Evolutionary conservation across 2,888 invertebrate species (phyloP).

Genomic region (Acleris cristana): DNA sequence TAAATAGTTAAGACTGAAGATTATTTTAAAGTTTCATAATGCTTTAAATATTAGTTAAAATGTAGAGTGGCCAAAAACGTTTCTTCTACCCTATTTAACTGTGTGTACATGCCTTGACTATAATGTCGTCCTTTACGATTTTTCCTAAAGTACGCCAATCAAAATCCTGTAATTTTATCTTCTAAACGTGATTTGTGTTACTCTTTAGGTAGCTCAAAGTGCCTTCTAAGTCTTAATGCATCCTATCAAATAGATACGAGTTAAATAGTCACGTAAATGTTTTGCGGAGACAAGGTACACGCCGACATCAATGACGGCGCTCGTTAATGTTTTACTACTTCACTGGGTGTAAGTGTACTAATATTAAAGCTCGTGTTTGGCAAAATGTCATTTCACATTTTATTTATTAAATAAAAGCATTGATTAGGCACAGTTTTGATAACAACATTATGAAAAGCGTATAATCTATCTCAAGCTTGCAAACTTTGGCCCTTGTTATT

Average conservation of each 20-base stretch:
- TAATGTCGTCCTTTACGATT: no score
- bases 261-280: constrained; percentile 2
- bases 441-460: no score
- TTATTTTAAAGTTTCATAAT: no score
- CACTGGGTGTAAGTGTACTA: not conserved
- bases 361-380: not conserved
- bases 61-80: no score
- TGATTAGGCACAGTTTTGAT: no score
- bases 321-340: not conserved
- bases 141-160: not conserved
- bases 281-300: not conserved
- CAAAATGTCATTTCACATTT: not conserved
- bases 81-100: no score
- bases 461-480: no score
- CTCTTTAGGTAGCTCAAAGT: constrained; percentile 12
- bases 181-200: constrained; percentile 12
- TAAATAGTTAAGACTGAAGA: no score
- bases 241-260: constrained; percentile 10
- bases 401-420: not conserved
- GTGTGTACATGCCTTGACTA: no score
- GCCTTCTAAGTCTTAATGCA: constrained; percentile 28
- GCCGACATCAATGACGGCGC: not conserved
- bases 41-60: no score
- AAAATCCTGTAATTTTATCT: constrained; percentile 5
- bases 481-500: no score